Base-by-base conservation (phyloP, 2,113 vertebrate genomes). In the Apus apus region DNA sequence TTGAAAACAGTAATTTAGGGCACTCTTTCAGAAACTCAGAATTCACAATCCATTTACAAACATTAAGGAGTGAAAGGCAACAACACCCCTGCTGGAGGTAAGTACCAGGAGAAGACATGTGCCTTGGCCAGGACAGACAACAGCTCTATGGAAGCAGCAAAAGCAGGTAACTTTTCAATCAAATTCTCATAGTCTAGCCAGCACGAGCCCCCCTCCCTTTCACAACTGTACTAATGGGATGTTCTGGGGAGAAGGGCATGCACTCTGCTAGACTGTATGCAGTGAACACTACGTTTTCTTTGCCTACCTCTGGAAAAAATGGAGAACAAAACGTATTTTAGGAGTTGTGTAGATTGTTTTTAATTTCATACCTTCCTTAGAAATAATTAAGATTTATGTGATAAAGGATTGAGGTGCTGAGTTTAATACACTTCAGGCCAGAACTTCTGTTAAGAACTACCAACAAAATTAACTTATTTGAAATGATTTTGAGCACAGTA, bases 261-360 rank as follows among this genome's bases (percentile, higher is more conserved):
- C 0, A 0, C 9, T 72, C 46, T 50, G 11, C 26, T 32, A 40
- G 8, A 36, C 13, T 45, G 18, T 9, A 7, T 12, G 22, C 36
- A 43, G 25, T 6, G 17, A 87, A 46, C 18, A 17, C 8, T 43
- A 7, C 11, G 9, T 65, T 64, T 72, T 72, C 36, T 71, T 64
- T 74, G 12, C 19, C 57, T 60, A 21, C 2, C 2, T 74, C 50
- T 58, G 50, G n/a, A 78, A 54, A 90, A 38, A 89, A 26, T 5
- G 5, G 38, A 74, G 82, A 82, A 76, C 21, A 60, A 84, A 81
- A 58, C 6, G 27, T 29, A 46, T 15, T 32, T 50, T 21, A 21
- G 36, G 30, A 73, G 21, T 26, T 45, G 4, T 20, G 7, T 36
- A 60, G 17, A 10, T 6, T 71, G 14, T 45, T 93, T 93, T 77